Conservation (phyloP, 2,113 vertebrate genomes). For the Hylia prasina region DNA sequence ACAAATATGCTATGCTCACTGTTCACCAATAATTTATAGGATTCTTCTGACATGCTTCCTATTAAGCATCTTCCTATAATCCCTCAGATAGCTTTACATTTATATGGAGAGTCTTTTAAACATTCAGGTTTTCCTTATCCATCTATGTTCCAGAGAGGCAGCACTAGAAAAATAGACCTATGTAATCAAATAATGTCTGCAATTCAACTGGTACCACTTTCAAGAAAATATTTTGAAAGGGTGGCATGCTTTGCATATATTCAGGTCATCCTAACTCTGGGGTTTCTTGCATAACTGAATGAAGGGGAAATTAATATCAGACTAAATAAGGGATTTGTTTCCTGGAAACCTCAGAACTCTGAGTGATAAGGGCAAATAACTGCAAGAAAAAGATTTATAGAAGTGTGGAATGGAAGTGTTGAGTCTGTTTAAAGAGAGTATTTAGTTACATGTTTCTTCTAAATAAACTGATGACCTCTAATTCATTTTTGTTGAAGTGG, state of each 20-base stretch:
- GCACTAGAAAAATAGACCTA: background rate
- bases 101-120: background rate
- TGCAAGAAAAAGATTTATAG: background rate
- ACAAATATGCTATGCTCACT: accelerated
- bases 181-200: background rate
- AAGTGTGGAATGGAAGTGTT: background rate
- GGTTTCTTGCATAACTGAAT: background rate
- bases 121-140: background rate
- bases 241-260: background rate
- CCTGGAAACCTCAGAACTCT: background rate
- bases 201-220: background rate
- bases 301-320: background rate
- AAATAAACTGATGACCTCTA: background rate
- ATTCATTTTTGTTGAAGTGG: background rate
- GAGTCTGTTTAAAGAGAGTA: background rate
- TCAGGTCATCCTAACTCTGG: background rate
- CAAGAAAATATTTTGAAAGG: background rate
- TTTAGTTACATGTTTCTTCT: background rate
- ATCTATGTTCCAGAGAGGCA: background rate
- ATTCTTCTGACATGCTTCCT: background rate
- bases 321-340: background rate
- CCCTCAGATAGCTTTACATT: background rate
- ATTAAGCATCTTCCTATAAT: background rate
- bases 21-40: background rate
- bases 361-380: background rate